Percentiles rank a stretch among this genome's conserved stretches.
These are phyloP conservation scores for Apogon talboti DNA, from an alignment of 2,797 vertebrate genomes.

Conservation along the genomic window DNA sequence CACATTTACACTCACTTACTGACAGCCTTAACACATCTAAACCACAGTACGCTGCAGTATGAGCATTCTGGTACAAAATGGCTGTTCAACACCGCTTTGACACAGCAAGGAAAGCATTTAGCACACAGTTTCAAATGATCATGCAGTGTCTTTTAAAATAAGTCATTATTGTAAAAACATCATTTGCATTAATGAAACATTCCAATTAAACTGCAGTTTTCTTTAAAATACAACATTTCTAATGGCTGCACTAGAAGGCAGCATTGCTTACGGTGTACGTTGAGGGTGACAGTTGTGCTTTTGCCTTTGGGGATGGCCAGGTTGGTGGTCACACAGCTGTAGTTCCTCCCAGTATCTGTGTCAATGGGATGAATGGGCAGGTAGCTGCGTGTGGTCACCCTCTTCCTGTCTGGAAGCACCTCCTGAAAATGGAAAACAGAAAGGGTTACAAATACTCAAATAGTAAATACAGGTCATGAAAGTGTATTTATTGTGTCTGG, in stretches of 20 bases:
- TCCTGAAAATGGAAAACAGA: slow-evolving; percentile 77
- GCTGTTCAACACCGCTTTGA: slow-evolving; percentile 33
- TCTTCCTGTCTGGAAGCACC: slow-evolving; percentile 89
- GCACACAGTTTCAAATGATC: slow-evolving; percentile 19
- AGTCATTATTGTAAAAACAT: neutral
- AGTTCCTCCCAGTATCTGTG: slow-evolving; percentile 91
- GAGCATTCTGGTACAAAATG: slow-evolving; percentile 46
- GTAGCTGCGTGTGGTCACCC: slow-evolving; percentile 91
- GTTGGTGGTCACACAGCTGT: slow-evolving; percentile 89
- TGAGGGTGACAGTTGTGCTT: slow-evolving; percentile 89
- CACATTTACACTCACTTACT: slow-evolving; percentile 13
- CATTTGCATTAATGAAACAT: neutral
- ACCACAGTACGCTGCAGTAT: slow-evolving; percentile 30
- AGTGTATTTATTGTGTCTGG: neutral
- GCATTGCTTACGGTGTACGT: slow-evolving; percentile 90
- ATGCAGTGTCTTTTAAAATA: neutral
- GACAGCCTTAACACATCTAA: slow-evolving; percentile 14
- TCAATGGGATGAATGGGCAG: slow-evolving; percentile 90
- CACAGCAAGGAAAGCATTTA: slow-evolving; percentile 24
- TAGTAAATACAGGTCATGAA: neutral
- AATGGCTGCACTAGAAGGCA: neutral
- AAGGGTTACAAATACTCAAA: neutral
- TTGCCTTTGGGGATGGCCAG: slow-evolving; percentile 87
- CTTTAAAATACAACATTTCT: too few relatives aligned
- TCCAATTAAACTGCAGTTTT: too few relatives aligned